phyloP scores from a whole-genome alignment of 2,888 invertebrate species.

The Epistrophe grossulariae region DNA sequence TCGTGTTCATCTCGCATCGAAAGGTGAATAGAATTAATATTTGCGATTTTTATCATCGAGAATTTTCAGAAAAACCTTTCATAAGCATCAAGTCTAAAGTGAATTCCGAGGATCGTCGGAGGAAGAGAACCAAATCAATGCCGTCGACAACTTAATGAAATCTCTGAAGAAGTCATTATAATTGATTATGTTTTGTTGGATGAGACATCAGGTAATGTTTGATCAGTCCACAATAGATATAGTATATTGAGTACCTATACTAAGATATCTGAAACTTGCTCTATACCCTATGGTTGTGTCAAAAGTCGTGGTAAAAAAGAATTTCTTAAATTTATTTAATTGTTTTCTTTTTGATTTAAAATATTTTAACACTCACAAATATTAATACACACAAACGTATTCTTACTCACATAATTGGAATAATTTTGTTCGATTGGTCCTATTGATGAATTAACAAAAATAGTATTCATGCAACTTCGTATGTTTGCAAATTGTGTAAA shows the following conservation, averaged over 20 bases:
- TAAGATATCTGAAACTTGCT: conserved; percentile 27
- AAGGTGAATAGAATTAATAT: conserved; percentile 53
- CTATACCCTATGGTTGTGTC: neutral
- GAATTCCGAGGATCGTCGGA: conserved; percentile 30
- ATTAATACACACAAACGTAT: no score
- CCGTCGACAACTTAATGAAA: conserved; percentile 68
- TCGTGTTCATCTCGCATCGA: conserved; percentile 15
- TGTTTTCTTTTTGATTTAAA: no score
- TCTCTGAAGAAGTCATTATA: conserved; percentile 52
- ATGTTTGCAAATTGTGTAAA: no score
- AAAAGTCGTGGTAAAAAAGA: no score
- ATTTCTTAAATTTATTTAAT: no score
- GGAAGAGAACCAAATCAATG: conserved; percentile 54
- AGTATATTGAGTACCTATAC: conserved; percentile 49
- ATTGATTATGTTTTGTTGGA: conserved; percentile 56
- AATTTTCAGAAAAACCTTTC: conserved; percentile 64
- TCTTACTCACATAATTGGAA: no score
- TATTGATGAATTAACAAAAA: no score
- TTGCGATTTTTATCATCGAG: conserved; percentile 74
- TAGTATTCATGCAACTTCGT: no score
- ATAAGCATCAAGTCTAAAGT: conserved; percentile 23
- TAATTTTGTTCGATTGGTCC: no score
- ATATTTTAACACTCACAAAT: no score
- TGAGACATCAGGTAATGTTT: conserved; percentile 42
- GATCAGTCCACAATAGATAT: conserved; percentile 56